Evolutionary conservation across 2,113 vertebrate genomes (phyloP).

Genomic region (Herpailurus yagouaroundi): DNA sequence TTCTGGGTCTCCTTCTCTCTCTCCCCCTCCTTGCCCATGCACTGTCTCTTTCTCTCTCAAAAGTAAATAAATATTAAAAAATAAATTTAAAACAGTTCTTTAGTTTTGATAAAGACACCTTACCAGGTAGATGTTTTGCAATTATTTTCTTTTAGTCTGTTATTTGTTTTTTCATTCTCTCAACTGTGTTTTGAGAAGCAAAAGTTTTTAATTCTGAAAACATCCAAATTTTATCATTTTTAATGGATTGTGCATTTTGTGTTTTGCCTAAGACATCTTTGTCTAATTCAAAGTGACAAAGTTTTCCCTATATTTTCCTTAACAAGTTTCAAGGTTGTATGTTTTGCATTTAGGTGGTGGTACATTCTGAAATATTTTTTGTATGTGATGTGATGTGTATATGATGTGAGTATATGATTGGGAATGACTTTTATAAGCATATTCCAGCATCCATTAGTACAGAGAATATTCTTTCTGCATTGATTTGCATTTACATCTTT

Average conservation of each 20-base stretch:
- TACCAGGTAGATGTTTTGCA: not conserved
- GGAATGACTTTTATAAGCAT: not conserved
- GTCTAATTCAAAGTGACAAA: not conserved
- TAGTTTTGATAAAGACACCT: not conserved
- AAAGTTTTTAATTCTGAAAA: not conserved
- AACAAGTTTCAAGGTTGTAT: not conserved
- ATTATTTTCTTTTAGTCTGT: not conserved
- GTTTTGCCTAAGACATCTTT: not conserved
- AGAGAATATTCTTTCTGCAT: not conserved
- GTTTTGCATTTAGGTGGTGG: not conserved
- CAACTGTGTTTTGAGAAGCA: not conserved
- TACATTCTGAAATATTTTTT: not conserved
- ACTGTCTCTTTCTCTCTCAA: no score
- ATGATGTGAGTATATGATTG: not conserved
- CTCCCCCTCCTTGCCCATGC: no score
- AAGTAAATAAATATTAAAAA: no score
- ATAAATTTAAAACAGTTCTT: no score
- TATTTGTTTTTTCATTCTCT: not conserved
- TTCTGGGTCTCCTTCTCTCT: no score
- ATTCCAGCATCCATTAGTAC: not conserved
- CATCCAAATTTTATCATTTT: not conserved
- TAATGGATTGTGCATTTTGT: not conserved
- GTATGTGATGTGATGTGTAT: not conserved
- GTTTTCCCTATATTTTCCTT: not conserved
- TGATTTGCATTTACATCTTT: not conserved